Evolutionary conservation across 2,888 invertebrate species (phyloP), one percentile per base, ranked within the genome.

Genomic region (Aproaerema taeniolella): DNA sequence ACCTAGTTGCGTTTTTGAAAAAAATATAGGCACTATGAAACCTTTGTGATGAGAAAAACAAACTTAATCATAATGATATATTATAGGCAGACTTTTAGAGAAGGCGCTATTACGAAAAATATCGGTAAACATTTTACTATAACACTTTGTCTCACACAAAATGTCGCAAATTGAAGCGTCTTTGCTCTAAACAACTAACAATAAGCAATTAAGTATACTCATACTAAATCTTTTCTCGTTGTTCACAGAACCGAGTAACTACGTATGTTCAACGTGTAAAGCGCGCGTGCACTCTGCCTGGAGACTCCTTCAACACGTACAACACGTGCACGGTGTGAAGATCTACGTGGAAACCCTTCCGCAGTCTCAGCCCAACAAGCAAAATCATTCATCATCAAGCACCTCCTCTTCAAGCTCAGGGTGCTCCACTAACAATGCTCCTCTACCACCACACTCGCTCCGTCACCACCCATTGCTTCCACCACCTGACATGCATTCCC

Each of bases 181-280:
- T n/a, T n/a, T n/a, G n/a, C n/a, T n/a, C n/a, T n/a, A n/a, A n/a
- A n/a, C n/a, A n/a, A n/a, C n/a, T n/a, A n/a, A n/a, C n/a, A n/a
- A n/a, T n/a, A n/a, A n/a, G n/a, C n/a, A n/a, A n/a, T 20, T 20
- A 20, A 20, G 20, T 53, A 9, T 26, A 49, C 52, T 55, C 61
- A 62, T n/a, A n/a, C n/a, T n/a, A 64, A 54, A 50, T 31, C 43
- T 39, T 42, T 55, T 67, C 44, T 64, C 47, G 46, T 81, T 82
- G 80, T 68, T 61, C 66, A 47, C 93, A 96, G 98, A 98, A 86
- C 98, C 98, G 51, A 94, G 94, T 81, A 95, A 95, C 88, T 95
- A 97, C 77, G 93, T 96, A 52, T 98, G 98, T 69, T 95, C 94
- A 32, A 96, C 97, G 53, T 98, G 98, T 88, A 96, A 96, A 67